Evolutionary conservation across 2,888 invertebrate species (phyloP), one percentile per base, ranked within the genome.

Genomic region (Chromoteleia sp.): DNA sequence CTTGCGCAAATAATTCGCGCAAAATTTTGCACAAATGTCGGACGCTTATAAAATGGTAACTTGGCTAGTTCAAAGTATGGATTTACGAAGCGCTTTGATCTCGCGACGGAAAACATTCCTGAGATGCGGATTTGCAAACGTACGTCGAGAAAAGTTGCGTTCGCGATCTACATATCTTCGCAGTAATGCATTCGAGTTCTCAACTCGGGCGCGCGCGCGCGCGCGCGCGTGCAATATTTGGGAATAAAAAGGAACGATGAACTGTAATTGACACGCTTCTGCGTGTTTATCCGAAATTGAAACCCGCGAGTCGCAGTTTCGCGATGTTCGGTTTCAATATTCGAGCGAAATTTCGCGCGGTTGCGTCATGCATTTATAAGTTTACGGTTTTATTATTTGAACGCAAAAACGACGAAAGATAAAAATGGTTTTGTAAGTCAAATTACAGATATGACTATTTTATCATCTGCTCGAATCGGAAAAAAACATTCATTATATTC

Each of bases 101-200:
- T 68, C 25, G 15, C 12, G 21, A 43, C 36, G 52, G 36, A 58
- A 56, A 65, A 67, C 67, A 58, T 67, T 75, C 67, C 7, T 17
- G 29, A 43, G 56, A 74, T 56, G 25, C 30, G 45, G 36, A 63
- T 63, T 61, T 74, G 61, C 73, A 54, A 54, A 63, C 52, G 30
- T 70, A 61, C n/a, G 52, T 54, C 21, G 52, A 43, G 21, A 45
- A 63, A 73, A 41, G 61, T 54, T 52, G 73, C 54, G 29, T 54
- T 33, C 21, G 30, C 45, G 54, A 73, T 63, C 39, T 63, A 43
- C 61, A 54, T 54, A 54, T 63, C 73, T 63, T 33, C 54, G 29
- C 33, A 30, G 54, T 73, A 54, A 61, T 61, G 33, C 63, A 63
- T 41, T 29, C 43, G 30, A 61, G 63, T 73, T 73, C 63, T 17